Conservation (phyloP, 2,113 vertebrate genomes). For the Ascaphus truei region DNA sequence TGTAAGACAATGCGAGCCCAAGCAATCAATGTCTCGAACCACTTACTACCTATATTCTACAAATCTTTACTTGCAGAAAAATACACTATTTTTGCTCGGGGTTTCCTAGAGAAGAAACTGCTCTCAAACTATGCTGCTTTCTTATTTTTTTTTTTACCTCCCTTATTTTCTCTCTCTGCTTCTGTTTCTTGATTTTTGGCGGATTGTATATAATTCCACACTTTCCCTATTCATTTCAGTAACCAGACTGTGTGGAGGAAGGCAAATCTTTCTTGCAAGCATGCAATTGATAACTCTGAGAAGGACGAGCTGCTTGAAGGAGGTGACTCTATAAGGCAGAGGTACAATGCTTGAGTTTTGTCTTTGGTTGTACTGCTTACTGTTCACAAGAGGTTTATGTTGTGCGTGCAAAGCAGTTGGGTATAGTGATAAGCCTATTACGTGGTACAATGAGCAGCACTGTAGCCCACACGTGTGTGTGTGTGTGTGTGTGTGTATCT, state of each 20-base stretch:
- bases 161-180: not conserved
- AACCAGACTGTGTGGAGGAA: slow-evolving; percentile 96
- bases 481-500: too few species aligned
- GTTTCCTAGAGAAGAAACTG: too few species aligned
- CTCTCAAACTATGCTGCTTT: too few species aligned
- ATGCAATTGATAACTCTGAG: slow-evolving; percentile 88
- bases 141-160: not conserved
- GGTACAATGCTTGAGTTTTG: slow-evolving; percentile 55
- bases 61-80: too few species aligned
- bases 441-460: not conserved
- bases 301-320: slow-evolving; percentile 84
- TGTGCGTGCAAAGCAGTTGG: too few species aligned
- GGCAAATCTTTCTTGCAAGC: slow-evolving; percentile 89
- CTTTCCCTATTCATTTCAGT: slow-evolving; percentile 58
- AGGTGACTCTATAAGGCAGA: slow-evolving; percentile 72
- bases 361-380: too few species aligned
- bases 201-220: not conserved
- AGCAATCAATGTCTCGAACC: too few species aligned
- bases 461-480: not conserved
- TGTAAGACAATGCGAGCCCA: too few species aligned
- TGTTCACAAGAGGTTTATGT: too few species aligned
- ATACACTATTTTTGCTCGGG: too few species aligned
- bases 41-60: too few species aligned
- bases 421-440: fast-evolving
- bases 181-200: not conserved